These are phyloP conservation scores for Sebastes taczanowskii DNA, from an alignment of 2,797 vertebrate species.

Conservation along the genomic window DNA sequence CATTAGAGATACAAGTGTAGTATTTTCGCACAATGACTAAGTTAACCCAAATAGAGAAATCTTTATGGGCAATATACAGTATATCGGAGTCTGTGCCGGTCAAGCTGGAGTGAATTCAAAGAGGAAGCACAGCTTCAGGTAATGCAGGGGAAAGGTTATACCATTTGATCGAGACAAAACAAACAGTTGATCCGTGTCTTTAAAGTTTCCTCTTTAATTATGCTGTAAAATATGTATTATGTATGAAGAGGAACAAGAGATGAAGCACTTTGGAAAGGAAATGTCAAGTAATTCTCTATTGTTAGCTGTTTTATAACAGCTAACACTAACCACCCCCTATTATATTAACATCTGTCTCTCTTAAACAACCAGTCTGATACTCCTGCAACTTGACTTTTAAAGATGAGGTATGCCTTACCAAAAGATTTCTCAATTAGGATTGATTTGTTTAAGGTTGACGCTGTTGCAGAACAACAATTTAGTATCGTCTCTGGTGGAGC, in stretches of 20 bases:
- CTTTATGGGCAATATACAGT: background rate
- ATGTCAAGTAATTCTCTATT: background rate
- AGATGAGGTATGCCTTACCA: background rate
- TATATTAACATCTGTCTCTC: background rate
- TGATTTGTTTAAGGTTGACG: background rate
- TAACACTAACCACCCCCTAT: background rate
- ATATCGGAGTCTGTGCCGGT: background rate
- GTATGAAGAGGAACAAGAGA: constrained; percentile 17
- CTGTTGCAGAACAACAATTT: background rate
- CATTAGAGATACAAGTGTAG: background rate
- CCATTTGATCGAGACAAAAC: background rate
- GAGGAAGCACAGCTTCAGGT: constrained; percentile 14
- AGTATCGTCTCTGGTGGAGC: background rate
- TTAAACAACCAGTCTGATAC: background rate
- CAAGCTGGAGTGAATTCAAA: background rate
- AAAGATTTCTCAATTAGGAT: background rate
- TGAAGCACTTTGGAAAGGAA: background rate
- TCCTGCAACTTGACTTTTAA: background rate
- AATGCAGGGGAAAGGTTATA: background rate
- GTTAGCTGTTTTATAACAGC: background rate
- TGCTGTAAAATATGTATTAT: background rate
- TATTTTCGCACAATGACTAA: background rate
- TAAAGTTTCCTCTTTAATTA: constrained; percentile 12
- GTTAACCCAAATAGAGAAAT: background rate
- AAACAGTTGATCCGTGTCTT: background rate